A percentile compares a stretch with the other conserved stretches of the same genome.
These are phyloP conservation scores for Dichetophora obliterata DNA, from an alignment of 2,888 invertebrate species.

Conservation along the genomic window DNA sequence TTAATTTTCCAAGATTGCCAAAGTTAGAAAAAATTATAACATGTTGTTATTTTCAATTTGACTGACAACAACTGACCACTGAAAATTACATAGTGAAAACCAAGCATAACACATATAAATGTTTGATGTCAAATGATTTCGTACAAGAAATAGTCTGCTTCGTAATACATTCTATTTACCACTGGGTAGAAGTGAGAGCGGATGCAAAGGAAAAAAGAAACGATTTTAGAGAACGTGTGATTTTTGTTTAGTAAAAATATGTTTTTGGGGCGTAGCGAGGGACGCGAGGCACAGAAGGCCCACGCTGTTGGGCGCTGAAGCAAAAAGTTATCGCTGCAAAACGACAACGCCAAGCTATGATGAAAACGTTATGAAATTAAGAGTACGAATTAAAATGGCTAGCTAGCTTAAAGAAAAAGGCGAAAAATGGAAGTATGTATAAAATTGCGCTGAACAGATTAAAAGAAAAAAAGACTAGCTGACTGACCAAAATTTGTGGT, in stretches of 20 bases:
- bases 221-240: slow-evolving; percentile 21
- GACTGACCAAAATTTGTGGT: neutral
- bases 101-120: too few species aligned
- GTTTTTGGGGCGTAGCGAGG: neutral
- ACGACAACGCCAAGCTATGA: neutral
- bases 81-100: too few species aligned
- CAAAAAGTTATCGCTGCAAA: too few species aligned
- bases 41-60: too few species aligned
- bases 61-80: too few species aligned
- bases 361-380: neutral
- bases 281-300: neutral
- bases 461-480: slow-evolving; percentile 7
- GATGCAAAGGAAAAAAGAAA: neutral
- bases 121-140: too few species aligned
- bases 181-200: neutral
- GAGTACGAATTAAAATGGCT: neutral
- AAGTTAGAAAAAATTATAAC: too few species aligned
- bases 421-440: neutral
- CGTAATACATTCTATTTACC: too few species aligned
- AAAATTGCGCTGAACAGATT: neutral
- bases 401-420: neutral
- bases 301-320: too few species aligned
- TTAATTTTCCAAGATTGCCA: too few species aligned
- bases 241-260: neutral
- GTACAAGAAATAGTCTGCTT: too few species aligned